A percentile compares a stretch with the other conserved stretches of the same genome.
These are phyloP conservation scores for Ligdia adustata DNA, from an alignment of 2,888 invertebrate species.

Conservation along the genomic window DNA sequence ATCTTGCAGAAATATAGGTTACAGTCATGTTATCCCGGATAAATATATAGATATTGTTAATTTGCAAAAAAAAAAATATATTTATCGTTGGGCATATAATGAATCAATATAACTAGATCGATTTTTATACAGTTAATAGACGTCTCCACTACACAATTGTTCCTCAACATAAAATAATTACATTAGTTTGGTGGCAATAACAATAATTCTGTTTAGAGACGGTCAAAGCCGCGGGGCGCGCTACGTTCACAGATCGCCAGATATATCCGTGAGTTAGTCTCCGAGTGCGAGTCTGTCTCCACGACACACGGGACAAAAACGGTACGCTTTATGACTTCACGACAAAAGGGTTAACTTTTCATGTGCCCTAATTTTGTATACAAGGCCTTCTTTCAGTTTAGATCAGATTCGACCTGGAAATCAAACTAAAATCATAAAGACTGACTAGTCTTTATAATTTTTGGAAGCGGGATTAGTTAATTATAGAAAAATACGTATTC, in stretches of 20 bases:
- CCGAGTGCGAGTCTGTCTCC: slow-evolving; percentile 13
- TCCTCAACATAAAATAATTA: slow-evolving; percentile 73
- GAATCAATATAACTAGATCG: not conserved
- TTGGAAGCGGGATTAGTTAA: too few relatives aligned
- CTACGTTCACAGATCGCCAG: slow-evolving; percentile 79
- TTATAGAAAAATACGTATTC: too few relatives aligned
- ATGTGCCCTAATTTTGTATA: slow-evolving; percentile 19
- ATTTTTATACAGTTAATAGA: not conserved
- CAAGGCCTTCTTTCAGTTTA: too few relatives aligned
- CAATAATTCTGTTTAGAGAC: slow-evolving; percentile 71
- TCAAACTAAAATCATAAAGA: too few relatives aligned
- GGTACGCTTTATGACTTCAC: slow-evolving; percentile 5
- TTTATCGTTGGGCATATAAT: too few relatives aligned
- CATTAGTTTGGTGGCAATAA: slow-evolving; percentile 79
- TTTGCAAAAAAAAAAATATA: too few relatives aligned
- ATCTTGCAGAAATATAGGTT: too few relatives aligned
- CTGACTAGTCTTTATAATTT: too few relatives aligned
- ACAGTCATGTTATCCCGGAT: too few relatives aligned
- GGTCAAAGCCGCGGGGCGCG: slow-evolving; percentile 49
- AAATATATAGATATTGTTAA: too few relatives aligned
- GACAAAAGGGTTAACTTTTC: slow-evolving; percentile 23
- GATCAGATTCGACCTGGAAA: too few relatives aligned
- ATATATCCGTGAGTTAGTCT: slow-evolving; percentile 62
- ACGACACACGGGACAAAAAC: slow-evolving; percentile 25
- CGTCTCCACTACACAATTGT: slow-evolving; percentile 46